Evolutionary conservation across 2,797 vertebrate species (phyloP), one percentile per base, ranked within the genome.

Genomic region (Anguilla pacifica): DNA sequence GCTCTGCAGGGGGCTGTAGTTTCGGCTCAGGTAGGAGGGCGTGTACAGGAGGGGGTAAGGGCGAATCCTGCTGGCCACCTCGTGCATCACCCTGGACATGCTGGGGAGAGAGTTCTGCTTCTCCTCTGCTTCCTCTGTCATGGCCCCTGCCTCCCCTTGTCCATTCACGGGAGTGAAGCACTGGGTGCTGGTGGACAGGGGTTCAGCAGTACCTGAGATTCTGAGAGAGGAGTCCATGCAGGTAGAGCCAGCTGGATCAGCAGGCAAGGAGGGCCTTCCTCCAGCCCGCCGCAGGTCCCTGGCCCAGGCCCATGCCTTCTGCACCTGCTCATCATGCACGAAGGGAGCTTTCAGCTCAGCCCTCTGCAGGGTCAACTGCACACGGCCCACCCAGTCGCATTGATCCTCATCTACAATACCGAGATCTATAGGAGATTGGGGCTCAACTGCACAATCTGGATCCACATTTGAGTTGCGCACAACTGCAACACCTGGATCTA

Each of bases 141-240:
- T 96, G 15, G 85, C 17, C 53, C 87, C 91, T 1, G 86, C 88
- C 59, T 92, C 92, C 28, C 90, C 84, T 0, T 25, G 82, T 6
- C 83, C 53, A 2, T 94, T 92, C 39, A 64, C 93, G 0, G 92
- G 93, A 55, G 92, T 92, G 49, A 97, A 98, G 90, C 94, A 97
- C 90, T 97, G 55, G 97, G 96, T 93, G 97, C 98, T 46, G 93
- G 96, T 43, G 2, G 97, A 97, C 22, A 96, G 97, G 49, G 95
- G 92, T 0, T 94, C 94, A 86, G 97, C 94, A 53, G 94, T 95
- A 6, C 97, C 97, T 17, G 94, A 95, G 86, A 99, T 97, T 55
- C 96, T 97, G 88, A 99, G 94, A 1, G 97, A 98, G 31, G 98
- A 98, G 57, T 99, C 97, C 0, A 98, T 97, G 88, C 93, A 96